A percentile compares a stretch with the other conserved stretches of the same genome.
These are phyloP conservation scores for Spinus pinus DNA, from an alignment of 2,797 vertebrate genomes.

Conservation along the genomic window DNA sequence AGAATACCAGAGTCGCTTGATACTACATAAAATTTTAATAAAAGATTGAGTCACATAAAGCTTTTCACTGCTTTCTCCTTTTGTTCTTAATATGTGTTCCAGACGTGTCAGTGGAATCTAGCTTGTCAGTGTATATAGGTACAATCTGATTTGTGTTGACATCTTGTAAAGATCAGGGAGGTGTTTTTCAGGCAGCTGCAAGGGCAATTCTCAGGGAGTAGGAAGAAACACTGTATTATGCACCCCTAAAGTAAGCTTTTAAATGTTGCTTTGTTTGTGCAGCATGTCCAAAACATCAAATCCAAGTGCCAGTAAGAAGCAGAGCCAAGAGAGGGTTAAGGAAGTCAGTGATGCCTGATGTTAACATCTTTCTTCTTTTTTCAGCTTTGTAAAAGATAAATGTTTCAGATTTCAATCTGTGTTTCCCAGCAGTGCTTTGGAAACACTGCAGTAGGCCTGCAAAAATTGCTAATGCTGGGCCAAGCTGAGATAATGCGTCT, in stretches of 20 bases:
- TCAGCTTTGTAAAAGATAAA: conserved; percentile 76
- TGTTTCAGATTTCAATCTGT: conserved; percentile 80
- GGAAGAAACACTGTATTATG: neutral
- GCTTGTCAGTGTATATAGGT: neutral
- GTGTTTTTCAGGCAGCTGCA: neutral
- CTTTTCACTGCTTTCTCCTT: neutral
- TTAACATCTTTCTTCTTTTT: conserved; percentile 70
- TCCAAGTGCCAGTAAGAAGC: neutral
- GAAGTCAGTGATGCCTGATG: conserved; percentile 46
- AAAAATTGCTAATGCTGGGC: conserved; percentile 80
- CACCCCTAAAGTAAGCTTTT: neutral
- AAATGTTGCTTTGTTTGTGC: neutral
- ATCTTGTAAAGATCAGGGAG: neutral
- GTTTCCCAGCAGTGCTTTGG: conserved; percentile 79
- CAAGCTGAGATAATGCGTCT: conserved; percentile 80
- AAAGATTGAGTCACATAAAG: neutral
- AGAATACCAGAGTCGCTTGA: neutral
- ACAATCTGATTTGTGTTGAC: neutral
- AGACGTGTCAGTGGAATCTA: neutral
- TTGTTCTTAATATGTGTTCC: neutral
- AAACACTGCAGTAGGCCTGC: conserved; percentile 79
- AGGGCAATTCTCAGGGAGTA: neutral
- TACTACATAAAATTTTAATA: neutral
- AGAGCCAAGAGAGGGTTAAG: conserved; percentile 68
- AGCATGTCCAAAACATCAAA: neutral